Evolutionary conservation across 2,113 vertebrate species (phyloP).

Genomic region (Dasypus novemcinctus): DNA sequence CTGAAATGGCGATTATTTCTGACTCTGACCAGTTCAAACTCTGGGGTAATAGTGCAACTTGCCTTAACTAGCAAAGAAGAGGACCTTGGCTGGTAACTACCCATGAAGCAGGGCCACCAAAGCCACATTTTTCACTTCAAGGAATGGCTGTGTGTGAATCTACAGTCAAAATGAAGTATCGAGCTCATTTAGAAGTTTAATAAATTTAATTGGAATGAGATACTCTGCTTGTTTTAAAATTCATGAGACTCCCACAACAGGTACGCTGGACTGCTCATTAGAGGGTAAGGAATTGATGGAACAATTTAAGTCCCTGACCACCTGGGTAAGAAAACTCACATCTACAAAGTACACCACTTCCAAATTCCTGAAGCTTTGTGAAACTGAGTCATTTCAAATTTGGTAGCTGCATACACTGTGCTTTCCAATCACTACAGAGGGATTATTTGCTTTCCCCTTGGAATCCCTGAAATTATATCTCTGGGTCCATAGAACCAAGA

Average conservation of each 20-base stretch:
- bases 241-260: neutral
- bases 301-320: neutral
- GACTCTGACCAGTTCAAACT: neutral
- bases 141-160: neutral
- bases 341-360: neutral
- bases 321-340: neutral
- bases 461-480: neutral
- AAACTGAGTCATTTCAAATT: neutral
- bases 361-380: neutral
- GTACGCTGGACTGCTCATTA: neutral
- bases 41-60: accelerated
- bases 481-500: neutral
- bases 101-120: accelerated
- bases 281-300: neutral
- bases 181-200: neutral
- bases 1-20: neutral
- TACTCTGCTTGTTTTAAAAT: neutral
- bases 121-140: neutral
- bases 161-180: neutral
- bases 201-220: neutral
- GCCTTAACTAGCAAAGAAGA: neutral
- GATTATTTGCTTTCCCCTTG: neutral
- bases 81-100: accelerated
- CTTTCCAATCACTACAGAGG: neutral
- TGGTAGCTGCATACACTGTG: neutral